Percentiles rank a stretch among this genome's conserved stretches.
These are phyloP conservation scores for Antheraea assamensis DNA, from an alignment of 2,888 invertebrate genomes.

Conservation along the genomic window DNA sequence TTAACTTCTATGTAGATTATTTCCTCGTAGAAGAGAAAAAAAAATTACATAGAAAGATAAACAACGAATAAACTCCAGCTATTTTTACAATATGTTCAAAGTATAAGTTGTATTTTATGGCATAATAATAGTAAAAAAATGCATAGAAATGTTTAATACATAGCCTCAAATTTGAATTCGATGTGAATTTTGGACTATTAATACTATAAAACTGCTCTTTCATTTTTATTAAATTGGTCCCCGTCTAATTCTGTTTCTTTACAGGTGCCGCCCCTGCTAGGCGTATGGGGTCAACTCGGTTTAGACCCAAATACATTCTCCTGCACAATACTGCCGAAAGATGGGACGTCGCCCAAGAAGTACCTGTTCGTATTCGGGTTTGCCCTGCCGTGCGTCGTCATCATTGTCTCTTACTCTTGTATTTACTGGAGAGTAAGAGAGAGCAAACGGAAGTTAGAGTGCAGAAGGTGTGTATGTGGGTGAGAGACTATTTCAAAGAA, in stretches of 20 bases:
- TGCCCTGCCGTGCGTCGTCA: constrained; percentile 91
- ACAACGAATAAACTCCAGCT: too few species aligned
- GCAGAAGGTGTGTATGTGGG: constrained; percentile 85
- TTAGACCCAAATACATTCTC: constrained; percentile 91
- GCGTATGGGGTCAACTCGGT: constrained; percentile 93
- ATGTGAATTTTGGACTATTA: too few species aligned
- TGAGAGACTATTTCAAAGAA: constrained; percentile 48
- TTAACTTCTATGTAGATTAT: too few species aligned
- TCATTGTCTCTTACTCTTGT: constrained; percentile 92
- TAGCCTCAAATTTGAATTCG: neutral
- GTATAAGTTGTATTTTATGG: too few species aligned
- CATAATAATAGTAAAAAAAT: too few species aligned
- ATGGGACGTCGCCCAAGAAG: constrained; percentile 91
- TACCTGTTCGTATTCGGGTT: constrained; percentile 92
- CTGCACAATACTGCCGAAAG: constrained; percentile 91
- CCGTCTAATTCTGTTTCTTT: neutral
- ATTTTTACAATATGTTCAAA: too few species aligned
- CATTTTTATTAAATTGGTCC: neutral
- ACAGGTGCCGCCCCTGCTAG: constrained; percentile 89
- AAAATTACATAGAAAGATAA: too few species aligned
- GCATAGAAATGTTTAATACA: too few species aligned
- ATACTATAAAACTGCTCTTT: neutral
- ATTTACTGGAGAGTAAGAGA: constrained; percentile 91
- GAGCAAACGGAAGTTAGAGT: constrained; percentile 87
- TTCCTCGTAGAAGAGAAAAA: too few species aligned